Evolutionary conservation across 2,797 vertebrate genomes (phyloP).

Genomic region (Forpus xanthops): DNA sequence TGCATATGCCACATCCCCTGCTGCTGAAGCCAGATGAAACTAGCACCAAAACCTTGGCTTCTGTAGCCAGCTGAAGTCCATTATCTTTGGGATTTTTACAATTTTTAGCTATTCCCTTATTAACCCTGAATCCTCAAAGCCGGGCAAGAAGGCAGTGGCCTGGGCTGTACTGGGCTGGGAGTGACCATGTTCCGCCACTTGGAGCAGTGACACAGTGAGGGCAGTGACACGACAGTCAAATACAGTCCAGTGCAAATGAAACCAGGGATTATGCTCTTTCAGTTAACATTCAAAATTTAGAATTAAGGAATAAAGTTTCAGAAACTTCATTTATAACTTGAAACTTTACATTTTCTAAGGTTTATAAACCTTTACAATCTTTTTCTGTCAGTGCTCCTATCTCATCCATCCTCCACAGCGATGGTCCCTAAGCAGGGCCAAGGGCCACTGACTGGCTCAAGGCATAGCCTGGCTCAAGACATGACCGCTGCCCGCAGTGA

Average conservation of each 20-base stretch:
- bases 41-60: not conserved
- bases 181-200: rapidly evolving
- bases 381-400: not conserved
- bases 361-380: not conserved
- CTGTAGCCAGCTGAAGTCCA: not conserved
- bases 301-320: not conserved
- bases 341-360: not conserved
- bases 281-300: not conserved
- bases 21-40: not conserved
- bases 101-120: not conserved
- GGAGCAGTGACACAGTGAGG: not conserved
- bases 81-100: not conserved
- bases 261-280: too few species aligned
- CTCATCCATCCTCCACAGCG: not conserved
- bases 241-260: not conserved
- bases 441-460: not conserved
- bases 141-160: not conserved
- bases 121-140: not conserved
- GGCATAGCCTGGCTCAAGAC: not conserved
- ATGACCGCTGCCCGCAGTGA: rapidly evolving
- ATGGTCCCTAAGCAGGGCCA: not conserved
- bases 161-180: rapidly evolving
- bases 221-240: not conserved
- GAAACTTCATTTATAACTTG: not conserved
- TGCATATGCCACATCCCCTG: rapidly evolving